Base-by-base conservation (phyloP, 2,888 invertebrate genomes). In the Pristionchus japonicus region DNA sequence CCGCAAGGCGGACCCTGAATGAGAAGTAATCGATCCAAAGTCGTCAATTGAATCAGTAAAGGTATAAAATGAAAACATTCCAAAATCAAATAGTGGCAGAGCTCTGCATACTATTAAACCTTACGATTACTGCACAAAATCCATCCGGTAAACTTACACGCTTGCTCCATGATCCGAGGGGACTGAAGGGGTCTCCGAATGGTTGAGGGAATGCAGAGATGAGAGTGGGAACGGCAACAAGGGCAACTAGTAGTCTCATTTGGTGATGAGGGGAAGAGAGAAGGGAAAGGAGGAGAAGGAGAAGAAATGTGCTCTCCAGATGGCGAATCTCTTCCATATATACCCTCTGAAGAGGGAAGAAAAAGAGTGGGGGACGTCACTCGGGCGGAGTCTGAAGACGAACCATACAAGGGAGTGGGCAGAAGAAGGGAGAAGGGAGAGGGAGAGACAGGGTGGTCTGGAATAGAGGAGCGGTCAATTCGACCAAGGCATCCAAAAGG, bases 101-200 rank as follows among this genome's bases (percentile, higher is more conserved):
- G n/a, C n/a, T n/a, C n/a, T n/a, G n/a, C n/a, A n/a, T n/a, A n/a
- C n/a, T n/a, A n/a, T n/a, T n/a, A n/a, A n/a, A n/a, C n/a, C n/a
- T n/a, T n/a, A n/a, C n/a, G n/a, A n/a, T n/a, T n/a, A n/a, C n/a
- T n/a, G n/a, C n/a, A n/a, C n/a, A n/a, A n/a, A n/a, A n/a, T n/a
- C n/a, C n/a, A n/a, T n/a, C n/a, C n/a, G 31, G 9, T 37, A n/a
- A 34, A 88, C 90, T 89, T 80, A 93, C 93, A 85, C 93, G 88
- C 88, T 88, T 91, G 88, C 91, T 91, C 93, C 93, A 93, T 15
- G 91, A 89, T 34, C 93, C 93, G 34, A 93, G 89, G 1, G 93
- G 92, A 77, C 92, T 93, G 89, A 93, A 93, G 27, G 93, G 93
- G 86, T 93, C 93, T 20, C 90, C 90, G 84, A 89, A 90, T 80